Percentiles rank a stretch among this genome's conserved stretches.
Conservation (phyloP, 2,888 invertebrate genomes). For the Malacosoma neustria region DNA sequence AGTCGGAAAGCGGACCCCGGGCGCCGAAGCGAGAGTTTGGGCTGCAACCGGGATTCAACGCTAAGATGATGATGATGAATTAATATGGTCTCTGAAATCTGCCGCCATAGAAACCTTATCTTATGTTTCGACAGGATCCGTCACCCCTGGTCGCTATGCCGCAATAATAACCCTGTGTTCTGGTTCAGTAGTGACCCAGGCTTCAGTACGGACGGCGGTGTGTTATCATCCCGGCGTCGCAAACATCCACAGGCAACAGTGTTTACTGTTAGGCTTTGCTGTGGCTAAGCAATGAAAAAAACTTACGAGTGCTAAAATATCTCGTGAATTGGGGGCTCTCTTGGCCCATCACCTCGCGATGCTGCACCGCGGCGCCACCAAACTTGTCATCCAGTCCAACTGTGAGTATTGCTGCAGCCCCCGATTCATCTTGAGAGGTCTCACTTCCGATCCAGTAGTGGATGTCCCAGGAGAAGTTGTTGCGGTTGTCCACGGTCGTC, state of each 20-base stretch:
- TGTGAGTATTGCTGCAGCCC: conserved; percentile 85
- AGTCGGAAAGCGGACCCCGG: too few species aligned
- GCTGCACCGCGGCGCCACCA: conserved; percentile 88
- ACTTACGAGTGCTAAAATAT: conserved; percentile 80
- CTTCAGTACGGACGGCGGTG: not conserved
- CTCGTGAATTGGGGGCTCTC: conserved; percentile 87
- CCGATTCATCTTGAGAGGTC: conserved; percentile 84
- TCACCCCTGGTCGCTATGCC: not conserved
- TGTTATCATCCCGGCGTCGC: not conserved
- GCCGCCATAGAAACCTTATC: too few species aligned
- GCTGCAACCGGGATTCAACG: too few species aligned
- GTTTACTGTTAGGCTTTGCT: not conserved
- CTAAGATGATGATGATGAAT: too few species aligned
- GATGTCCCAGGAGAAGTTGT: conserved; percentile 84
- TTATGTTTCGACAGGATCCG: too few species aligned
- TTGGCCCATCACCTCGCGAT: conserved; percentile 89
- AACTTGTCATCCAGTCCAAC: conserved; percentile 90
- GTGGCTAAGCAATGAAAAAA: not conserved
- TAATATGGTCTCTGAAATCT: too few species aligned
- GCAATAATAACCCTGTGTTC: not conserved
- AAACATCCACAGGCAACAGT: not conserved
- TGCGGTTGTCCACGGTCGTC: conserved; percentile 80
- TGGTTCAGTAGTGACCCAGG: not conserved
- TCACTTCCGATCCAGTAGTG: conserved; percentile 92
- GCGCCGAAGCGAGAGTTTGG: too few species aligned